Conservation (phyloP, 2,797 vertebrate species). For the Oreochromis mossambicus region DNA sequence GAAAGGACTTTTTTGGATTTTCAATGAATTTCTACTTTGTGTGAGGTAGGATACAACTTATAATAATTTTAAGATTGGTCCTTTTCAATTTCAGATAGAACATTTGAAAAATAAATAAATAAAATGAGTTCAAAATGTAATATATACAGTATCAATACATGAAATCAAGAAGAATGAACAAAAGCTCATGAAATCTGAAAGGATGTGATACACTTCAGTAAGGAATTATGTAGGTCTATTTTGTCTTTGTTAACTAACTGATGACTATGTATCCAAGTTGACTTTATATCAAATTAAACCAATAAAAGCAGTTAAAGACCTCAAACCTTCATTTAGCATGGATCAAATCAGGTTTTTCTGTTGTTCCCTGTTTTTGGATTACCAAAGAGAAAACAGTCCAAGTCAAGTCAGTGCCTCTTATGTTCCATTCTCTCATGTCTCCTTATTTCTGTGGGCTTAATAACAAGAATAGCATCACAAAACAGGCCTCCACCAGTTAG, state of each 20-base stretch:
- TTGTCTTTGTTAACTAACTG: not conserved
- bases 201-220: not conserved
- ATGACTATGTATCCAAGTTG: not conserved
- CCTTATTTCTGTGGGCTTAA: not conserved
- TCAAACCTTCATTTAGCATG: not conserved
- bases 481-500: slow-evolving; percentile 13
- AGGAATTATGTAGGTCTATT: not conserved
- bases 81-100: not conserved
- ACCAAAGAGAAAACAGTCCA: not conserved
- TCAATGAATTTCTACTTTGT: not conserved
- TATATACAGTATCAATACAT: not conserved
- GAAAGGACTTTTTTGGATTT: not conserved
- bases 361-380: not conserved
- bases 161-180: not conserved
- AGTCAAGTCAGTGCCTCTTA: not conserved
- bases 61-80: not conserved
- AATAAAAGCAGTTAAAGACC: not conserved
- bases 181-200: not conserved
- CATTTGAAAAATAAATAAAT: not conserved
- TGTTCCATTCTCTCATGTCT: not conserved
- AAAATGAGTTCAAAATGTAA: not conserved
- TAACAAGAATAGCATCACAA: slow-evolving; percentile 12
- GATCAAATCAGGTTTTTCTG: not conserved
- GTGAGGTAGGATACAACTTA: not conserved
- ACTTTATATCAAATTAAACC: not conserved